Percentiles rank a stretch among this genome's conserved stretches.
Evolutionary conservation across 23 tunicate genomes (phyloP).

Genomic region (Diplosoma virens): DNA sequence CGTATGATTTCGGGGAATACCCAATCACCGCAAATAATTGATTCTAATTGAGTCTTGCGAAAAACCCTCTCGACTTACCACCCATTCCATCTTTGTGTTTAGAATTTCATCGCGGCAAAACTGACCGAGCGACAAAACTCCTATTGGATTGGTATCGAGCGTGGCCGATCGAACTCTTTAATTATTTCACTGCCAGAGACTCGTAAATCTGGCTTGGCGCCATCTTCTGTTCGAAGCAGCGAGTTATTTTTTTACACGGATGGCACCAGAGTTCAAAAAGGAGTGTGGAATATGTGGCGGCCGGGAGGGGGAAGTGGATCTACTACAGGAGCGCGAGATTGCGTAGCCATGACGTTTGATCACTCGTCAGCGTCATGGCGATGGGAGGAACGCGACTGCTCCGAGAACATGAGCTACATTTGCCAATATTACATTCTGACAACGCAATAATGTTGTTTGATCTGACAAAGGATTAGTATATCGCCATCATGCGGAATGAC

Average conservation of each 20-base stretch:
- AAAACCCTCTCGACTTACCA: neutral
- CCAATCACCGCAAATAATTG: neutral
- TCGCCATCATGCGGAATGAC: no score
- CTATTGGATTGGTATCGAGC: constrained; percentile 83
- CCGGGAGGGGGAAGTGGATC: constrained; percentile 3
- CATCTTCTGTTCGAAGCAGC: constrained; percentile 21
- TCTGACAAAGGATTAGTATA: no score
- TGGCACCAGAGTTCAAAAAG: constrained; percentile 69
- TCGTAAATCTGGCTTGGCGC: constrained; percentile 1
- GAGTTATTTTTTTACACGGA: constrained; percentile 52
- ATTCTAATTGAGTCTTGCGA: neutral
- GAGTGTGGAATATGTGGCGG: constrained; percentile 76
- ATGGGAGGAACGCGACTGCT: constrained; percentile 62
- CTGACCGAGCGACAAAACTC: constrained; percentile 24
- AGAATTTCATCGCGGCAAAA: constrained; percentile 67
- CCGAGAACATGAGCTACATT: constrained; percentile 40
- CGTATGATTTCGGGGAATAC: no score
- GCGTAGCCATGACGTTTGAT: constrained; percentile 61
- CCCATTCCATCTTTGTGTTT: neutral
- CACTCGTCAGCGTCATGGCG: constrained; percentile 46
- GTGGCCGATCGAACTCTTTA: neutral
- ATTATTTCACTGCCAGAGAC: neutral
- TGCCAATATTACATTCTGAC: constrained; percentile 74
- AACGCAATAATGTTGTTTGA: no score
- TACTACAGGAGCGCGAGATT: constrained; percentile 13